Base-by-base conservation (phyloP, 2,797 vertebrate species). In the Argya squamiceps region DNA sequence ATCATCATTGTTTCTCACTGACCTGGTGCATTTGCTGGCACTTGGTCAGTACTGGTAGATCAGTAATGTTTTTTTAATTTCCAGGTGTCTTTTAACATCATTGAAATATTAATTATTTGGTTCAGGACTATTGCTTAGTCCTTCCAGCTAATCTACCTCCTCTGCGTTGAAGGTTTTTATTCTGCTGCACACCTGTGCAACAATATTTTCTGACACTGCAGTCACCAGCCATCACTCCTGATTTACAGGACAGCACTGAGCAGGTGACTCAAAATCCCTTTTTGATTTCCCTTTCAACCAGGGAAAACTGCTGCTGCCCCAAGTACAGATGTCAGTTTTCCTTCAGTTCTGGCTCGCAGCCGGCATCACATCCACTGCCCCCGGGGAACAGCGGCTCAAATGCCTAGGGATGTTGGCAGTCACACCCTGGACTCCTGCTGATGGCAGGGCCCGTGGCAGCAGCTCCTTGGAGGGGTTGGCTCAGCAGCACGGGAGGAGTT, bases 311-410 rank as follows among this genome's bases (percentile, higher is more conserved):
- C 49, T 58, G 60, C 59, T 69, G 49, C 22, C 26, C 52, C 75
- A 49, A 1, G 10, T 47, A 43, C 34, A 88, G 60, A 30, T 36
- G 32, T 36, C 55, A 59, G 63, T 29, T 93, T 83, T 77, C 67
- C 64, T 10, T 29, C 7, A 1, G 27, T 24, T 29, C 52, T 59
- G 78, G 34, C 34, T 70, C 71, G 55, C 56, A 69, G 63, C 12
- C 15, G 9, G 41, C 15, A 4, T 34, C 52, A 46, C 2, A 7
- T 43, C 19, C 58, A 2, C 3, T 5, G 59, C 11, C 30, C 29
- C 8, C 0, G 3, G 15, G 24, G 2, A 62, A 3, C 1, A 1
- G 7, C 4, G 59, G 47, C 24, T 77, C 0, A 0, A 15, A 32
- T 16, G 39, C 70, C n/a, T 1, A 1, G 47, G 29, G 47, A 26